Evolutionary conservation across 2,113 vertebrate genomes (phyloP).

Genomic region (Xyrauchen texanus): DNA sequence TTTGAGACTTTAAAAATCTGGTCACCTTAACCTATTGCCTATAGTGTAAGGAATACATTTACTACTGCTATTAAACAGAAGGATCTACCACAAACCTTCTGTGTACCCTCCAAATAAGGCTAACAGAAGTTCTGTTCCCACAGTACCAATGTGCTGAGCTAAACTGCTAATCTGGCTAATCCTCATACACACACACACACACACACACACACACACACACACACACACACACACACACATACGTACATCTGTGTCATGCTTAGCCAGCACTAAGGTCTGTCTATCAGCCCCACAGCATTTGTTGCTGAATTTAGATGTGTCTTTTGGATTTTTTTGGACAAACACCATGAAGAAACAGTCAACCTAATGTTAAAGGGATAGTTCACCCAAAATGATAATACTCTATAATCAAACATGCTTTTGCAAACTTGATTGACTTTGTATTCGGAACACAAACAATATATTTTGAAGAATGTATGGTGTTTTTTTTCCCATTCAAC

Average conservation of each 20-base stretch:
- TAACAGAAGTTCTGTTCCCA: slow-evolving; percentile 14
- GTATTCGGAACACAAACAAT: no score
- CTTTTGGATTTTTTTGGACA: no score
- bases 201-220: slow-evolving; percentile 11
- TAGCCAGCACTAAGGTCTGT: slow-evolving; percentile 47
- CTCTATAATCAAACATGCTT: no score
- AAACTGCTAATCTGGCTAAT: slow-evolving; percentile 68
- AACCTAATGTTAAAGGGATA: no score
- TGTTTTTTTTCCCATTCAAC: no score
- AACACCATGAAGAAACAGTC: no score
- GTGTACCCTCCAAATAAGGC: slow-evolving; percentile 31
- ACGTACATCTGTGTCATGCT: slow-evolving; percentile 60
- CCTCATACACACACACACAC: slow-evolving; percentile 39
- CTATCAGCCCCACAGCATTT: slow-evolving; percentile 25
- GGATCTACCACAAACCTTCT: no score
- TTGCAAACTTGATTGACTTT: no score
- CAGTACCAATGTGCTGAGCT: slow-evolving; percentile 49
- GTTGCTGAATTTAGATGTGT: background rate
- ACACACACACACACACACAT: slow-evolving; percentile 7
- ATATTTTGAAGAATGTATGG: no score
- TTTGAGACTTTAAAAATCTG: no score
- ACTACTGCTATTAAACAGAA: background rate
- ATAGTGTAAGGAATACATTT: background rate
- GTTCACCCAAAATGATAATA: no score
- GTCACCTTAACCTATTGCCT: background rate